These are phyloP conservation scores for Engraulis encrasicolus DNA, from an alignment of 2,113 vertebrate species.

Conservation along the genomic window DNA sequence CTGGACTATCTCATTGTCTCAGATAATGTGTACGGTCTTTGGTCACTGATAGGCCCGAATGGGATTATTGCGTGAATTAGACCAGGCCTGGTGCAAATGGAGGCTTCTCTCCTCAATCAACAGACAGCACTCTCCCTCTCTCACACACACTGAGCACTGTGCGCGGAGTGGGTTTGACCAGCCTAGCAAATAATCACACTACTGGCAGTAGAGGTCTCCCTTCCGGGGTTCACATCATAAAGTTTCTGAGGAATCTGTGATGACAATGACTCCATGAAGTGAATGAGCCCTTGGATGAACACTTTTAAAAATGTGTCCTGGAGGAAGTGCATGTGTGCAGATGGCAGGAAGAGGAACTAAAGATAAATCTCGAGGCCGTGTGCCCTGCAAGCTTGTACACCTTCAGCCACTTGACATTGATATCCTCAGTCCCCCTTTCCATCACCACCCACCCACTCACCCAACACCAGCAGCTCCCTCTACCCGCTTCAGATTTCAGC, in stretches of 20 bases:
- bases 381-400: background rate
- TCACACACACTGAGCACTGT: too few species aligned
- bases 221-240: background rate
- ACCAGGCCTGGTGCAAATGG: background rate
- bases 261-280: background rate
- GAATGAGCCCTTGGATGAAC: background rate
- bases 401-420: background rate
- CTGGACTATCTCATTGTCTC: constrained; percentile 10
- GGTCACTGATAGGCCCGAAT: constrained; percentile 28
- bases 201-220: background rate
- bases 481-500: background rate
- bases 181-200: too few species aligned
- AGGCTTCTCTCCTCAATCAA: background rate
- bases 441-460: too few species aligned
- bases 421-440: too few species aligned
- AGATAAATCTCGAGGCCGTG: background rate
- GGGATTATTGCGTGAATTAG: constrained; percentile 27
- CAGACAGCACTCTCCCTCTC: background rate
- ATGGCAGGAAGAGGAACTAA: background rate
- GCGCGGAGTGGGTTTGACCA: background rate
- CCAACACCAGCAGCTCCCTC: background rate
- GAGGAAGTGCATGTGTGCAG: background rate
- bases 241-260: background rate
- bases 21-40: background rate
- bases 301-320: background rate